Evolutionary conservation across 2,113 vertebrate genomes (phyloP).

Genomic region (Podarcis muralis): DNA sequence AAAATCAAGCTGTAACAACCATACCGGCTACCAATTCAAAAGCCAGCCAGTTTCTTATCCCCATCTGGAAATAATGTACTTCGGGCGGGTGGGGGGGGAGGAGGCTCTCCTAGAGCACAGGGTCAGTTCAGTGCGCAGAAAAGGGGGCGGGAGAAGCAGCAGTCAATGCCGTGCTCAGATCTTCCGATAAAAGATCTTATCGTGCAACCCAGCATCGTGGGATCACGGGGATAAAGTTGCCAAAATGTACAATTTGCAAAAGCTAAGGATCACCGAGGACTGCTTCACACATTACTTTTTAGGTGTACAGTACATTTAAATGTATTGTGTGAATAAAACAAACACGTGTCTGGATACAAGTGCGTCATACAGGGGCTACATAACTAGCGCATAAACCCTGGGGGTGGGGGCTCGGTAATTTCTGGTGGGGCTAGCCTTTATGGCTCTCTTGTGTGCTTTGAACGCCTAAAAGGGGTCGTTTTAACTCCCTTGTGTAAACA

Average conservation of each 20-base stretch:
- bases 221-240: neutral
- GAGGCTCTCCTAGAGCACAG: neutral
- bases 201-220: neutral
- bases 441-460: neutral
- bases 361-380: neutral
- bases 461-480: too few relatives aligned
- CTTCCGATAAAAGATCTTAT: neutral
- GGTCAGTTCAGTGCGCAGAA: neutral
- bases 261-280: neutral
- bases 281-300: neutral
- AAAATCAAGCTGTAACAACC: conserved; percentile 29
- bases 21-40: conserved; percentile 28
- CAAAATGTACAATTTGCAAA: neutral
- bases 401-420: too few relatives aligned
- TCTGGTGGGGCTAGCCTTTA: neutral
- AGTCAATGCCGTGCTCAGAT: neutral
- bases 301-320: neutral
- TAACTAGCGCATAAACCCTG: too few relatives aligned
- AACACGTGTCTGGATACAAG: neutral
- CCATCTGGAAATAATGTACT: conserved; percentile 57
- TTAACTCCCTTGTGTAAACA: neutral
- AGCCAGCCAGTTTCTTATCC: conserved; percentile 29
- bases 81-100: neutral
- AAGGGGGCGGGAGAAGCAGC: neutral
- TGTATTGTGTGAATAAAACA: neutral